Conservation (phyloP, 2,888 invertebrate species). For the Notocelia uddmanniana region DNA sequence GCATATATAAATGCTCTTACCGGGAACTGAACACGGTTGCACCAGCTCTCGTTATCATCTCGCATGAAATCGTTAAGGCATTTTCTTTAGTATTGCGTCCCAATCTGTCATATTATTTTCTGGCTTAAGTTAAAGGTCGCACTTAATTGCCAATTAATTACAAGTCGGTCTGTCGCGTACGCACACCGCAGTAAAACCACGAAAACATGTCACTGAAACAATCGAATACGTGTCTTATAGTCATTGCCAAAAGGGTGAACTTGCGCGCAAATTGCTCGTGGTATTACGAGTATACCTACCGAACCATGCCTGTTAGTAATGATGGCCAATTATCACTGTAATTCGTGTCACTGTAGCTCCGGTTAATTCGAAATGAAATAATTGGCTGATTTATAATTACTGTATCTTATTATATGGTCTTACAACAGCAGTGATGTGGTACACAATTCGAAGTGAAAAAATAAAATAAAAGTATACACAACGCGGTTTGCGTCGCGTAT, state of each 20-base stretch:
- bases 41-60: no score
- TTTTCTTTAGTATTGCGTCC: background rate
- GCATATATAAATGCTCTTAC: background rate
- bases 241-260: background rate
- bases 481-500: no score
- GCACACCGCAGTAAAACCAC: background rate
- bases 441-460: background rate
- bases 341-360: slow-evolving; percentile 18
- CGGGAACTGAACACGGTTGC: no score
- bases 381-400: slow-evolving; percentile 8
- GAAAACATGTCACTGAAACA: background rate
- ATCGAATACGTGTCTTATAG: background rate
- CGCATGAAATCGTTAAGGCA: background rate
- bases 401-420: background rate
- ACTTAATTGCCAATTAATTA: slow-evolving; percentile 40
- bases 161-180: slow-evolving; percentile 25
- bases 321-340: slow-evolving; percentile 35
- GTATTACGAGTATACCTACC: slow-evolving; percentile 9
- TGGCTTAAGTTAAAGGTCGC: slow-evolving; percentile 32
- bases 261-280: background rate
- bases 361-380: slow-evolving; percentile 7
- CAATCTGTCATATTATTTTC: slow-evolving; percentile 17
- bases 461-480: no score
- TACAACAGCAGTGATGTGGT: background rate
- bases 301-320: slow-evolving; percentile 29